Evolutionary conservation across 2,113 vertebrate genomes (phyloP), one percentile per base, ranked within the genome.

Genomic region (Cololabis saira): DNA sequence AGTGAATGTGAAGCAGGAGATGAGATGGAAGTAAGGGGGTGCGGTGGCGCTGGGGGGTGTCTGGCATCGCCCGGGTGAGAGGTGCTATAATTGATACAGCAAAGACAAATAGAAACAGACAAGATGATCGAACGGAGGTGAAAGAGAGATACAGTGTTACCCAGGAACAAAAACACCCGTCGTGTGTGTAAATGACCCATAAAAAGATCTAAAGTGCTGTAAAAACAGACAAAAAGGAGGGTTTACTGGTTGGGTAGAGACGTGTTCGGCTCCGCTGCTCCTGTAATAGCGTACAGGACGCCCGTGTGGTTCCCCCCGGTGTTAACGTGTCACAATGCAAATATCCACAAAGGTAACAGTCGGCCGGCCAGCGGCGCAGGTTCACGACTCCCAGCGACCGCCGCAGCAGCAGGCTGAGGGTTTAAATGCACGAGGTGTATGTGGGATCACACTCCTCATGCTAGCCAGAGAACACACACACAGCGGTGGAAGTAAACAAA

Each of bases 351-450:
- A 52, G 58, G 61, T 61, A 69, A 27, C 59, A 73, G 63, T 67
- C 80, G 84, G 78, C 70, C 80, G 78, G 76, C 60, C 76, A 43
- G 17, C 43, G 48, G 16, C 51, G 52, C 59, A 70, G 58, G 71
- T 75, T 74, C 70, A 76, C 72, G 44, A 74, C 84, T 72, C 71
- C 44, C 67, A 55, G 82, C 81, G 72, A 66, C 71, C 45, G 64
- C 73, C 41, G 60, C 78, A 67, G 84, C 84, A 80, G 73, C 78
- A 86, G 66, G 63, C 48, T 86, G 81, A 84, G 42, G 71, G 59
- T 78, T 67, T 70, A 80, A 85, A 82, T 80, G 60, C 82, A 67
- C 2, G 45, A 80, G 82, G 73, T 81, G 74, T n/a, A n/a, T n/a
- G n/a, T n/a, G n/a, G n/a, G n/a, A n/a, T n/a, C n/a, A n/a, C n/a